Percentiles rank a stretch among this genome's conserved stretches.
phyloP scores from a whole-genome alignment of 2,888 invertebrate species.

The Physocephala rufipes region DNA sequence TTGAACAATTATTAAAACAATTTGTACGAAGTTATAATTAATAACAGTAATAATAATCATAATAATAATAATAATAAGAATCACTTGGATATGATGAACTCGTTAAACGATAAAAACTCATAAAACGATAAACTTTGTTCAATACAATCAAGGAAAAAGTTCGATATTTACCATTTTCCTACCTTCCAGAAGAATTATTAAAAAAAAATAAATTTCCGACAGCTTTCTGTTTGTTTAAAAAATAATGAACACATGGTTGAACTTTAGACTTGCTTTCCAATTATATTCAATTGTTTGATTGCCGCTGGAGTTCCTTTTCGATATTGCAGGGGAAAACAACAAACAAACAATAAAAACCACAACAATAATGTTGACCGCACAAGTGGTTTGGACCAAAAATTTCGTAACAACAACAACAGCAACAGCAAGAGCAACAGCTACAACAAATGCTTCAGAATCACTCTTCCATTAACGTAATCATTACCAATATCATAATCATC shows the following conservation, averaged over 20 bases:
- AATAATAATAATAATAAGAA: no score
- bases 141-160: not conserved
- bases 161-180: not conserved
- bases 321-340: no score
- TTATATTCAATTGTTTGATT: conserved; percentile 23
- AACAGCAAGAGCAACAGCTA: conserved; percentile 23
- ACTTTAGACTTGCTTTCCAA: conserved; percentile 21
- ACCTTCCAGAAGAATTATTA: not conserved
- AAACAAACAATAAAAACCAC: conserved; percentile 35
- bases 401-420: conserved; percentile 19
- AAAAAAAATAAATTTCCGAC: no score
- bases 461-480: no score
- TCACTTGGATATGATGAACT: not conserved
- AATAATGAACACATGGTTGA: conserved; percentile 6
- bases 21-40: no score
- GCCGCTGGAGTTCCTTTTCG: not conserved
- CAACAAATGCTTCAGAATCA: conserved; percentile 14
- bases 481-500: no score
- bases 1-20: no score
- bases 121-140: not conserved
- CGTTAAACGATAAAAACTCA: not conserved
- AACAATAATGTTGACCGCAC: conserved; percentile 23
- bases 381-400: conserved; percentile 14
- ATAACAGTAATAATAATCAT: no score
- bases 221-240: not conserved